Base-by-base conservation (phyloP, 2,888 invertebrate species). In the Drosophila melanosoma region DNA sequence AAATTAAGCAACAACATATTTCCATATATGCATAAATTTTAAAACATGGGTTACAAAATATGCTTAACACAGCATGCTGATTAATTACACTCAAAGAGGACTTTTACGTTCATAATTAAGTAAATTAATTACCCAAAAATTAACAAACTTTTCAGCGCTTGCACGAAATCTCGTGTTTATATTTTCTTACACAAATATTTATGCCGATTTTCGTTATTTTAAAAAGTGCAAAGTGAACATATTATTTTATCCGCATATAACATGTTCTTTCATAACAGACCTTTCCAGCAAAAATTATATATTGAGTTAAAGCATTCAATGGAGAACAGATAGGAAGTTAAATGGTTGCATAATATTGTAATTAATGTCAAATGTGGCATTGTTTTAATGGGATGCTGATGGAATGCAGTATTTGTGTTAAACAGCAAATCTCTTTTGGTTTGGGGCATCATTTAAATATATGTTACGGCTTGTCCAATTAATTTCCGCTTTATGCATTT, bases 21-120 rank as follows among this genome's bases (percentile, higher is more conserved):
- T 64, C 38, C 32, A 40, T 61, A 40, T 48, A 29, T 45, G 61
- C 60, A 69, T 69, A 79, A 58, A 64, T 69, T 78, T 58, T n/a
- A 15, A 36, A 38, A 61, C 26, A 38, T 60, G 51, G 48, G 35
- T 32, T 48, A n/a, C 51, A n/a, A 29, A 42, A 20, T 45, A 32
- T 29, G 45, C 32, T 32, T n/a, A 5, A 20, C 29, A 6, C 23
- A 33, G 56, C 49, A 38, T 26, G 58, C 57, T 78, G 69, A 79
- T 82, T 68, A 74, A 75, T 65, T 67, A 69, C 54, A 53, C 54
- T 45, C 49, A 63, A 54, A 79, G 63, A 77, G 73, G 49, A 42
- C 56, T 81, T 81, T 69, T 69, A 65, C 66, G 74, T 81, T 54
- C 51, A 33, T 77, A 66, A 77, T 73, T 73, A 81, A 66, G 35